Evolutionary conservation across 2,797 vertebrate genomes (phyloP), one percentile per base, ranked within the genome.

Genomic region (Echiichthys vipera): DNA sequence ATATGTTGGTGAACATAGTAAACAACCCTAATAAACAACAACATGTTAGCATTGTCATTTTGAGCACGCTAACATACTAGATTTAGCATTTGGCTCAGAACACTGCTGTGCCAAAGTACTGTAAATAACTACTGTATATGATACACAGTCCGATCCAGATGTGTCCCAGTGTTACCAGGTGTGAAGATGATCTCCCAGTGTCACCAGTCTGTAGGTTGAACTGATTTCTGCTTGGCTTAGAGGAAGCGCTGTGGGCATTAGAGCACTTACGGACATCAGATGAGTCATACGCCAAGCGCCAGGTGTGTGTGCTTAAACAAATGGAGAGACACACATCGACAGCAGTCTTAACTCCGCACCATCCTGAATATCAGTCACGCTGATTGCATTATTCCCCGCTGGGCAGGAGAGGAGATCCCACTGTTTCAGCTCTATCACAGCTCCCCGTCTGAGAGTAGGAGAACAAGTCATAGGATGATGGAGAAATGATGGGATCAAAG

Each of bases 341-440:
- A 1, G 50, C 67, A 71, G 30, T 81, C 81, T 85, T 76, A 86
- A 82, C 74, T 72, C 64, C 7, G 14, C 75, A 50, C 32, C 63
- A 22, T 79, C 70, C 83, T 79, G 74, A 79, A 76, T 86, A 78
- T 88, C 81, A 78, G 66, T 86, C 79, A 74, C 70, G 70, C 76
- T 89, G 86, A 88, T 90, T 90, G 74, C 86, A 87, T 91, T 92
- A 86, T 90, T 85, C 82, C 87, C 69, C 8, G 47, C 80, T 73
- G 78, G 76, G 64, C 49, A 32, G 71, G 51, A 78, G 79, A 89
- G 73, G 56, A 47, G 74, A 83, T 81, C 77, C 68, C 63, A 66
- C 78, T 57, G 67, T 83, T 86, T 73, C 54, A 84, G 78, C 71
- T 56, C 57, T 62, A 80, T 84, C 69, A 43, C 59, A 49, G 75